Percentiles rank a stretch among this genome's conserved stretches.
These are phyloP conservation scores for Pristionchus arcanus DNA, from an alignment of 2,888 invertebrate genomes.

Conservation along the genomic window DNA sequence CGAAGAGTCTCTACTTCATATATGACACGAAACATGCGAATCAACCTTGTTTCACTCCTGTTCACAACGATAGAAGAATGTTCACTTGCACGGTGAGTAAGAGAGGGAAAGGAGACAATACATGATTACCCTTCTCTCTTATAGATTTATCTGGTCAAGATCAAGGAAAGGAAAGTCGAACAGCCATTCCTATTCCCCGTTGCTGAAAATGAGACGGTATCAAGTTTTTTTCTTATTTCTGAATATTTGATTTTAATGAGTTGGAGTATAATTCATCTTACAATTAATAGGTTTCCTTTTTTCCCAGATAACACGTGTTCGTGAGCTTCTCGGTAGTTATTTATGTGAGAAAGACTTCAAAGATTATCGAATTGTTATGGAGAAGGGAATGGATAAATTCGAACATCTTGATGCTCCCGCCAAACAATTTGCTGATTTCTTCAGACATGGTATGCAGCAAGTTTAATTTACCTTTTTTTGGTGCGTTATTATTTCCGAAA, in stretches of 20 bases:
- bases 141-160: conserved; percentile 59
- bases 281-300: neutral
- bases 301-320: conserved; percentile 20
- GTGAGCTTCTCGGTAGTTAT: conserved; percentile 33
- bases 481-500: too few species aligned
- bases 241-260: too few species aligned
- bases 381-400: conserved; percentile 33
- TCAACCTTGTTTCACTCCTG: conserved; percentile 18
- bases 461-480: neutral
- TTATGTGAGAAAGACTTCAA: conserved; percentile 46
- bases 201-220: conserved; percentile 55
- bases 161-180: conserved; percentile 59
- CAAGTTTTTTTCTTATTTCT: neutral
- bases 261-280: neutral
- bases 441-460: neutral
- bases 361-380: conserved; percentile 26
- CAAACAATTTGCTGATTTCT: neutral
- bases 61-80: neutral
- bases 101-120: neutral
- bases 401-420: neutral
- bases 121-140: neutral
- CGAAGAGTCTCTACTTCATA: conserved; percentile 47
- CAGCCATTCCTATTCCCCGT: conserved; percentile 60
- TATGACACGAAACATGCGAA: conserved; percentile 40
- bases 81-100: neutral